Percentiles rank a stretch among this genome's conserved stretches.
These are phyloP conservation scores for Tetragonula clypearis DNA, from an alignment of 1,140 invertebrate species.

Conservation along the genomic window DNA sequence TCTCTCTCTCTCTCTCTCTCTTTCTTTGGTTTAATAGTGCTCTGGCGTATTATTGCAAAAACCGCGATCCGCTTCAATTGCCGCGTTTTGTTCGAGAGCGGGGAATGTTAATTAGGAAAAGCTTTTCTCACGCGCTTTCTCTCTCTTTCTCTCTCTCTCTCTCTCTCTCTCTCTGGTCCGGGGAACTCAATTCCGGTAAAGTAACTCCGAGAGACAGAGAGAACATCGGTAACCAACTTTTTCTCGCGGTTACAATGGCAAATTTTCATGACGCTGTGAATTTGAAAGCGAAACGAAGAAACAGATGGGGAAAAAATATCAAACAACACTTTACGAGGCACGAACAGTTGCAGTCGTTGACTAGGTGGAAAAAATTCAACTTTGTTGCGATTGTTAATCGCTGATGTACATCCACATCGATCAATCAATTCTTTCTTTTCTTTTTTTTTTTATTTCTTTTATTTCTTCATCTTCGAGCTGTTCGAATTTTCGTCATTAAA, in stretches of 20 bases:
- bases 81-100: neutral
- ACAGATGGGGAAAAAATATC: too few species aligned
- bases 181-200: neutral
- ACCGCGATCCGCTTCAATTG: neutral
- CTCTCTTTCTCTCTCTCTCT: too few species aligned
- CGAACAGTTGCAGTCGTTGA: too few species aligned
- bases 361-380: too few species aligned
- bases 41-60: neutral
- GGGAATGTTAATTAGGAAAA: slow-evolving; percentile 19
- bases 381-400: too few species aligned
- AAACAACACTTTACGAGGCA: too few species aligned
- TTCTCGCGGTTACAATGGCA: neutral
- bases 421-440: too few species aligned
- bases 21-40: neutral
- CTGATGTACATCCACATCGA: too few species aligned
- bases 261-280: neutral
- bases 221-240: neutral
- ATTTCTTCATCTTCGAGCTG: too few species aligned
- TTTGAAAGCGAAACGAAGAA: neutral
- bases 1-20: neutral
- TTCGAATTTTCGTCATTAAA: too few species aligned
- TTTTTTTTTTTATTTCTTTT: too few species aligned
- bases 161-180: too few species aligned
- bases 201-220: neutral
- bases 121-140: neutral